Evolutionary conservation across 2,888 invertebrate species (phyloP).

Genomic region (Frankliniella intonsa): DNA sequence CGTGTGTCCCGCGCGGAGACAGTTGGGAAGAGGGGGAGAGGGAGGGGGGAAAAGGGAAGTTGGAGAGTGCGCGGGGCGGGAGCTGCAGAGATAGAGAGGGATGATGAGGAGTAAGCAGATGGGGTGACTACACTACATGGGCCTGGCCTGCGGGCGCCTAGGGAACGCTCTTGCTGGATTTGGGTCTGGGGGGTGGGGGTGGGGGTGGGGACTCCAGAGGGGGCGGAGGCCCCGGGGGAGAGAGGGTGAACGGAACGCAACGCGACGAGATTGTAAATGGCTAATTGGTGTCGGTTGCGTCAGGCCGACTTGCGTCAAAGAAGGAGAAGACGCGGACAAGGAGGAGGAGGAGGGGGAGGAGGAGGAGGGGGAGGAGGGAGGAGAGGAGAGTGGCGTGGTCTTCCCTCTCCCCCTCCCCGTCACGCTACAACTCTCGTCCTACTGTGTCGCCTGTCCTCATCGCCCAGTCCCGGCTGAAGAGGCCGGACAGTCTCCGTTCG

Average conservation of each 20-base stretch:
- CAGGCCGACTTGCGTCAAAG: slow-evolving; percentile 10
- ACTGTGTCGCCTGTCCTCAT: not conserved
- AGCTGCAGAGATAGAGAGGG: too few species aligned
- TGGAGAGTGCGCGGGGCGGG: not conserved
- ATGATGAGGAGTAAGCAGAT: too few species aligned
- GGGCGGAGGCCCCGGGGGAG: not conserved
- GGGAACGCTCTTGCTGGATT: too few species aligned
- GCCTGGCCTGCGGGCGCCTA: too few species aligned
- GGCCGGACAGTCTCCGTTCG: too few species aligned
- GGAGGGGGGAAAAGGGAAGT: not conserved
- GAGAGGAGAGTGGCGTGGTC: too few species aligned
- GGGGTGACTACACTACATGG: too few species aligned
- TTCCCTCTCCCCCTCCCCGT: slow-evolving; percentile 11
- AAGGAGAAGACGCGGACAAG: not conserved
- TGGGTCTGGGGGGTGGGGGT: too few species aligned
- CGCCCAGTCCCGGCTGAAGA: too few species aligned
- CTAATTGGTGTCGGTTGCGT: slow-evolving; percentile 21
- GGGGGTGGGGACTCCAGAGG: not conserved
- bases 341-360: not conserved
- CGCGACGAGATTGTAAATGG: slow-evolving; percentile 8
- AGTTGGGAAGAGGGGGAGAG: not conserved
- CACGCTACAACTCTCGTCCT: not conserved
- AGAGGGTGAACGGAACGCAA: not conserved
- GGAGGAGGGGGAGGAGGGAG: not conserved
- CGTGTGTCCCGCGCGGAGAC: not conserved